Percentiles rank a stretch among this genome's conserved stretches.
Evolutionary conservation across 2,113 vertebrate genomes (phyloP).

Genomic region (Pachypanchax playfairii): DNA sequence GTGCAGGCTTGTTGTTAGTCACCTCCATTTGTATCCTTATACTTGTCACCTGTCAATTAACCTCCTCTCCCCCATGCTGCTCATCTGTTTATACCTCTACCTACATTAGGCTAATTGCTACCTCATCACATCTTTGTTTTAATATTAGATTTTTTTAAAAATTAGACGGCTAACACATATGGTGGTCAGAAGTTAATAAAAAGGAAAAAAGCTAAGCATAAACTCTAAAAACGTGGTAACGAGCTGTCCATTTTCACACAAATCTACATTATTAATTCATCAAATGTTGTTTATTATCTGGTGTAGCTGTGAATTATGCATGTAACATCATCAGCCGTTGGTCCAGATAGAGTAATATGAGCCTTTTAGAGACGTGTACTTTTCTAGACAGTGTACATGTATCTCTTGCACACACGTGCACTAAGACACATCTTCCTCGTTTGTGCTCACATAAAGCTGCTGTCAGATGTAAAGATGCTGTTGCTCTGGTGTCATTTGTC

Average conservation of each 20-base stretch:
- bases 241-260: conserved; percentile 44
- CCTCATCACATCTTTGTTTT: conserved; percentile 29
- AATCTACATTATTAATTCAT: conserved; percentile 67
- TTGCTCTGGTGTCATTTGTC: conserved; percentile 60
- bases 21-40: conserved; percentile 1
- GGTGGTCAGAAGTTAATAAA: neutral
- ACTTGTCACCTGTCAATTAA: conserved; percentile 42
- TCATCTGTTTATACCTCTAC: conserved; percentile 1
- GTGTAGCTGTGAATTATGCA: conserved; percentile 65
- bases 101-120: conserved; percentile 11
- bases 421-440: conserved; percentile 12
- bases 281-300: conserved; percentile 68
- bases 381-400: conserved; percentile 10
- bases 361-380: conserved; percentile 38
- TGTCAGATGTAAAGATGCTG: conserved; percentile 37
- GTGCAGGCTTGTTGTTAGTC: conserved; percentile 21
- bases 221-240: conserved; percentile 1
- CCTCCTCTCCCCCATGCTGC: neutral
- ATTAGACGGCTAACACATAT: neutral
- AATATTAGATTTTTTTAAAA: neutral
- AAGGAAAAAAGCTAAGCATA: conserved; percentile 2
- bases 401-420: neutral
- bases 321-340: conserved; percentile 65
- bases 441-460: conserved; percentile 28
- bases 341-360: conserved; percentile 55